Evolutionary conservation across 1,140 invertebrate species (phyloP).

Genomic region (Zaprionus lachaisei): DNA sequence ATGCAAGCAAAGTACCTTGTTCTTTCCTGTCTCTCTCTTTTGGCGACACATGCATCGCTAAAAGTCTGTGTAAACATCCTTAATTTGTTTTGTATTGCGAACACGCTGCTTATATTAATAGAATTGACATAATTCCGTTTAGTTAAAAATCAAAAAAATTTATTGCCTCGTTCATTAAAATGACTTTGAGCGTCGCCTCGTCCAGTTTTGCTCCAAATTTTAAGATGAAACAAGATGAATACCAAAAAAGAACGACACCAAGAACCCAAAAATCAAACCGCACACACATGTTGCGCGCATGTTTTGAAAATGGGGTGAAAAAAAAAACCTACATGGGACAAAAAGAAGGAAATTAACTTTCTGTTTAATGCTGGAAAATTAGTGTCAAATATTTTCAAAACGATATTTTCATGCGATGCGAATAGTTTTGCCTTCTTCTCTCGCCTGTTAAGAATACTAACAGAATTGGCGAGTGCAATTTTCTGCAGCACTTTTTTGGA

Average conservation of each 20-base stretch:
- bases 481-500: slow-evolving; percentile 19
- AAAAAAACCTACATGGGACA: slow-evolving; percentile 23
- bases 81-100: slow-evolving; percentile 52
- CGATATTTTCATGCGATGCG: background rate
- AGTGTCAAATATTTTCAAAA: slow-evolving; percentile 70
- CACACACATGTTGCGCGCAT: slow-evolving; percentile 76
- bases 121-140: slow-evolving; percentile 77
- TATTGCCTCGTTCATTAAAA: slow-evolving; percentile 65
- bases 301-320: slow-evolving; percentile 43
- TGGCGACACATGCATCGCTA: slow-evolving; percentile 33
- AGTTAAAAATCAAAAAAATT: slow-evolving; percentile 61
- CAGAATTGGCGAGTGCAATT: slow-evolving; percentile 18
- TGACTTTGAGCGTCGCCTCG: slow-evolving; percentile 53
- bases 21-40: background rate
- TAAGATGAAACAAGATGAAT: slow-evolving; percentile 40
- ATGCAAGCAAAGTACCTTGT: background rate
- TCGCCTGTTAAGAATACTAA: slow-evolving; percentile 36
- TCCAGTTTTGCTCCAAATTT: slow-evolving; percentile 32
- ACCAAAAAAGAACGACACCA: slow-evolving; percentile 18
- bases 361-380: slow-evolving; percentile 54
- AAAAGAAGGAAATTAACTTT: slow-evolving; percentile 28
- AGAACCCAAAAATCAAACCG: slow-evolving; percentile 30
- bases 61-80: slow-evolving; percentile 65
- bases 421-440: background rate
- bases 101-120: slow-evolving; percentile 63